Percentiles rank a stretch among this genome's conserved stretches.
Evolutionary conservation across 2,113 vertebrate species (phyloP).

Genomic region (Notechis scutatus): DNA sequence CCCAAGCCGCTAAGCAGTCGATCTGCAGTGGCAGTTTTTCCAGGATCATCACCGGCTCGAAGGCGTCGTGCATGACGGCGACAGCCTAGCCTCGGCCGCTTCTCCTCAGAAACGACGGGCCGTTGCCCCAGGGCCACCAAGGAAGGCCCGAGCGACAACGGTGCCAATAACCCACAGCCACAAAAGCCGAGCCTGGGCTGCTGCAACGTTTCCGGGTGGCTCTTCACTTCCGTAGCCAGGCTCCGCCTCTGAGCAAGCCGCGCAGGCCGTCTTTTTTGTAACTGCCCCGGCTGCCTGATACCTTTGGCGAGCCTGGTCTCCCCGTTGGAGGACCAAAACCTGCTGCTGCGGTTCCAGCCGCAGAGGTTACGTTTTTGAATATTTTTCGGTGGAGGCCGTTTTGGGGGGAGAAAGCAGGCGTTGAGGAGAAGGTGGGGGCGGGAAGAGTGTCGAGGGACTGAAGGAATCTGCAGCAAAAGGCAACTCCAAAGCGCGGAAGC

Average conservation of each 20-base stretch:
- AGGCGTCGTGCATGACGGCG: conserved; percentile 90
- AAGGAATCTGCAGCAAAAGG: not conserved
- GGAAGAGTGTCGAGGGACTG: not conserved
- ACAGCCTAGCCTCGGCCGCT: not conserved
- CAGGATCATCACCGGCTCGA: conserved; percentile 89
- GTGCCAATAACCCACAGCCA: fast-evolving
- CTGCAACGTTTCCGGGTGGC: not conserved
- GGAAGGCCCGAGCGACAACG: not conserved
- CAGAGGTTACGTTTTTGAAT: not conserved
- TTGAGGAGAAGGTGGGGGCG: not conserved
- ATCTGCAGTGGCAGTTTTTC: conserved; percentile 96
- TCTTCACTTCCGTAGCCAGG: not conserved
- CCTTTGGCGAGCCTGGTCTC: not conserved
- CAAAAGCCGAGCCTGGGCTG: not conserved
- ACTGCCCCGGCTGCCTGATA: not conserved
- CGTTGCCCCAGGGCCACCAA: not conserved
- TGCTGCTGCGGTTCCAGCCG: not conserved
- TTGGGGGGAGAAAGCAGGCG: not conserved
- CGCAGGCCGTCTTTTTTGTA: not conserved
- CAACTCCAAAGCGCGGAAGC: not conserved
- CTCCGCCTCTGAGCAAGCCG: not conserved
- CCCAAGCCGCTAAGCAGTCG: conserved; percentile 94
- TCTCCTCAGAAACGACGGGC: not conserved
- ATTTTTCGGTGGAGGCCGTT: not conserved
- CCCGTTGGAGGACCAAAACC: not conserved